Percentiles rank a stretch among this genome's conserved stretches.
phyloP scores from a whole-genome alignment of 2,888 invertebrate species.

The Eupithecia pulchellata region DNA sequence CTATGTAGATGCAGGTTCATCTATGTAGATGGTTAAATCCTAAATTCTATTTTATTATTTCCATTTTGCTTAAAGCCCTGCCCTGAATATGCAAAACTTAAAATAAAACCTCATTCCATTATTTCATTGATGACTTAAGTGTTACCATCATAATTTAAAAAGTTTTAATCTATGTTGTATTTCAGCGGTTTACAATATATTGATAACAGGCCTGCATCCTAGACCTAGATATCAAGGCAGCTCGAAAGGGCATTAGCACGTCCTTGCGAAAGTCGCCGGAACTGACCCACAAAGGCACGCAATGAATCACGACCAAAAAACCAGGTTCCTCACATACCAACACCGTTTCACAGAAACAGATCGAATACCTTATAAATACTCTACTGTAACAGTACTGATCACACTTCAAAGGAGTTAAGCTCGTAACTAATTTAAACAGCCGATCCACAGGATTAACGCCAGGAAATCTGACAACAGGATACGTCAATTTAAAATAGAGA shows the following conservation, averaged over 20 bases:
- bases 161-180: not conserved
- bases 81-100: not conserved
- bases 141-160: too few species aligned
- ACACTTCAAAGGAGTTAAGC: conserved; percentile 65
- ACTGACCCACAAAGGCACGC: conserved; percentile 57
- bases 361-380: conserved; percentile 53
- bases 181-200: not conserved
- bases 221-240: conserved; percentile 20
- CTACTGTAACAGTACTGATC: conserved; percentile 54
- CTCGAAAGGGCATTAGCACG: conserved; percentile 59
- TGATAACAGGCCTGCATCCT: conserved; percentile 8
- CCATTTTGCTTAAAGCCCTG: too few species aligned
- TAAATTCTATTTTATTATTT: not conserved
- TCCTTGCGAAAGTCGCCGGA: conserved; percentile 74
- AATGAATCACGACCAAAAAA: conserved; percentile 59
- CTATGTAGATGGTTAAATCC: too few species aligned
- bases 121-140: too few species aligned
- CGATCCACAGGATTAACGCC: conserved; percentile 70
- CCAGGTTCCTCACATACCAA: conserved; percentile 19
- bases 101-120: too few species aligned
- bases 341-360: conserved; percentile 45
- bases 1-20: too few species aligned
- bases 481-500: conserved; percentile 80
- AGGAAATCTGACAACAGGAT: conserved; percentile 81
- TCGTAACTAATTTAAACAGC: conserved; percentile 73